These are phyloP conservation scores for Tetrapedia diversipes DNA, from an alignment of 2,888 invertebrate genomes.

Conservation along the genomic window DNA sequence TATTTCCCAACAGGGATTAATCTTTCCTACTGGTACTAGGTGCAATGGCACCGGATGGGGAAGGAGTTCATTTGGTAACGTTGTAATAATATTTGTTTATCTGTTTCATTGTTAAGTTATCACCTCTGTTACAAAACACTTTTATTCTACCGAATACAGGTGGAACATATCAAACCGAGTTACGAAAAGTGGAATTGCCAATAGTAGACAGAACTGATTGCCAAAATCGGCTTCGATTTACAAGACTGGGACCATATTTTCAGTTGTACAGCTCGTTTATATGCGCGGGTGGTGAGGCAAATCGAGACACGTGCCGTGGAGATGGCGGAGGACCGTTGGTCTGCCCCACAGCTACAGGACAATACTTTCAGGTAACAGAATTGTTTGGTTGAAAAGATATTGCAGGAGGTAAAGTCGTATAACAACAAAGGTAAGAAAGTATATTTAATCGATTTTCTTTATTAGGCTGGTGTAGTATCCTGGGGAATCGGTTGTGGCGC, in stretches of 20 bases:
- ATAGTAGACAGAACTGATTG: slow-evolving; percentile 87
- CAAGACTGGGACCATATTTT: slow-evolving; percentile 88
- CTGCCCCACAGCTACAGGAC: slow-evolving; percentile 72
- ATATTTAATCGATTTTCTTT: neutral
- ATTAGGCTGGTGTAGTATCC: slow-evolving; percentile 90
- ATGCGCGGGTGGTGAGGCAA: slow-evolving; percentile 90
- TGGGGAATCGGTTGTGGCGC: slow-evolving; percentile 96
- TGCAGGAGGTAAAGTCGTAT: no score
- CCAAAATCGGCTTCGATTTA: slow-evolving; percentile 86
- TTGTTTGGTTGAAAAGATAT: neutral
- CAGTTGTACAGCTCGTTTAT: slow-evolving; percentile 88
- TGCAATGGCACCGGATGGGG: slow-evolving; percentile 92
- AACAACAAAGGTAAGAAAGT: neutral
- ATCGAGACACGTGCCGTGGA: slow-evolving; percentile 88
- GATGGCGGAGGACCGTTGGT: slow-evolving; percentile 79
- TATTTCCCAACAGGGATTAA: slow-evolving; percentile 85
- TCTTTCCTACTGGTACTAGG: slow-evolving; percentile 82
- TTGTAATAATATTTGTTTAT: no score
- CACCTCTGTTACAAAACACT: neutral
- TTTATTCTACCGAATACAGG: slow-evolving; percentile 58
- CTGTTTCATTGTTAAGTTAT: no score
- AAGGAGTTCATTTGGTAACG: slow-evolving; percentile 87
- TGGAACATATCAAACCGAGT: slow-evolving; percentile 85
- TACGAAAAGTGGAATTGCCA: slow-evolving; percentile 89
- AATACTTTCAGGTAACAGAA: slow-evolving; percentile 75